These are phyloP conservation scores for Leucozona laternaria DNA, from an alignment of 2,888 invertebrate species.

Conservation along the genomic window DNA sequence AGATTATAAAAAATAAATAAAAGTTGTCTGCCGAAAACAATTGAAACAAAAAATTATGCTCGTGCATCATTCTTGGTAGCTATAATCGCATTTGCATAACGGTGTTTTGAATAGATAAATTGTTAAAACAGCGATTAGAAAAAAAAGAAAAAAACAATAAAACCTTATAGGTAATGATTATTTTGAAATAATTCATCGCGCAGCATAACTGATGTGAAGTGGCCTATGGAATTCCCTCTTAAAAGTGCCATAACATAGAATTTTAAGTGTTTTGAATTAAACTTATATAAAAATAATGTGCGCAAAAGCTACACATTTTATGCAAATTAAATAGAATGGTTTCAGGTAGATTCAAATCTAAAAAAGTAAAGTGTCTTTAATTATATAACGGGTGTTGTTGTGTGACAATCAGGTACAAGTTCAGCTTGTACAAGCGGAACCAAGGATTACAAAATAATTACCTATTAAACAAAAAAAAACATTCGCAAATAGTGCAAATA, in stretches of 20 bases:
- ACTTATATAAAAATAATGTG: conserved; percentile 40
- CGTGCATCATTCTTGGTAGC: conserved; percentile 1
- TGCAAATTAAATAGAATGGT: conserved; percentile 29
- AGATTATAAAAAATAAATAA: conserved; percentile 6
- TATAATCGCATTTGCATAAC: conserved; percentile 11
- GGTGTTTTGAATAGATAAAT: conserved; percentile 17
- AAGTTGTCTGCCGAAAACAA: conserved; percentile 52
- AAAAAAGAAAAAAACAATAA: conserved; percentile 45
- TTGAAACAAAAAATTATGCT: conserved; percentile 19
- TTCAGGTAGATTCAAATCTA: conserved; percentile 71
- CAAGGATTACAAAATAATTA: conserved; percentile 39
- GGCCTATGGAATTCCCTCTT: conserved; percentile 46
- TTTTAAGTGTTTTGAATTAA: conserved; percentile 59
- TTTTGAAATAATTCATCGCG: conserved; percentile 20
- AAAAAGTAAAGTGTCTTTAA: conserved; percentile 55
- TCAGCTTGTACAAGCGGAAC: conserved; percentile 41
- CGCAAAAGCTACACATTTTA: background rate
- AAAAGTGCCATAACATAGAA: conserved; percentile 63
- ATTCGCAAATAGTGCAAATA: conserved; percentile 31
- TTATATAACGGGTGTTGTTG: conserved; percentile 53
- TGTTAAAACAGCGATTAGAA: background rate
- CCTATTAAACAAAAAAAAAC: background rate
- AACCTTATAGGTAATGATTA: conserved; percentile 16
- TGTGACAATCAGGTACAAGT: conserved; percentile 62
- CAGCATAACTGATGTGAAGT: conserved; percentile 46